A percentile compares a stretch with the other conserved stretches of the same genome.
Conservation (phyloP, 2,888 invertebrate species). For the Leptodirus hochenwartii region DNA sequence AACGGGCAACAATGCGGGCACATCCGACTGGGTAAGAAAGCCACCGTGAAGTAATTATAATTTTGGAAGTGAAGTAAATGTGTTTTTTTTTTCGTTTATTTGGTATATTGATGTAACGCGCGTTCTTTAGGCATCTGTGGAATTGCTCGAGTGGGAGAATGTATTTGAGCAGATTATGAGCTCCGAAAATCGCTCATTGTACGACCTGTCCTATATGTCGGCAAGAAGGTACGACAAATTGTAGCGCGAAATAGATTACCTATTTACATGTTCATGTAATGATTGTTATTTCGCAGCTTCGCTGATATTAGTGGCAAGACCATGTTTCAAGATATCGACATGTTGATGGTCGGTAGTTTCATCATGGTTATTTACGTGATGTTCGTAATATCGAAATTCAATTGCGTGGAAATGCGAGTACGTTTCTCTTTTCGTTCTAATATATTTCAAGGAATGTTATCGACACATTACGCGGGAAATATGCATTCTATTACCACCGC, state of each 20-base stretch:
- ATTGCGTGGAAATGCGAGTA: constrained; percentile 55
- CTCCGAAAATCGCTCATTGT: no score
- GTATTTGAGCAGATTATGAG: constrained; percentile 32
- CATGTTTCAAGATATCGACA: constrained; percentile 55
- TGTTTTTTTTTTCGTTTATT: not conserved
- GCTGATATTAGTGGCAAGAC: constrained; percentile 53
- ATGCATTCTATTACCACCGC: constrained; percentile 1
- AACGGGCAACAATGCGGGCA: constrained; percentile 52
- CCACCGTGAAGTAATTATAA: not conserved
- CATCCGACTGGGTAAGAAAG: constrained; percentile 48
- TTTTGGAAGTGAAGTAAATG: not conserved
- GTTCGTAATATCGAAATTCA: constrained; percentile 52
- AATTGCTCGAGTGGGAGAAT: constrained; percentile 41
- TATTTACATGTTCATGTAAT: not conserved
- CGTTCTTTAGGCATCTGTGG: constrained; percentile 28
- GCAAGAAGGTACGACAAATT: constrained; percentile 43
- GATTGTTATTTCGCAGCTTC: constrained; percentile 31
- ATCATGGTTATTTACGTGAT: constrained; percentile 60
- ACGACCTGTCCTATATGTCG: constrained; percentile 36
- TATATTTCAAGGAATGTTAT: not conserved
- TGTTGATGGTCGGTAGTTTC: constrained; percentile 44
- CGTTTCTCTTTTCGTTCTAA: constrained; percentile 14
- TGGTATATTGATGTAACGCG: not conserved
- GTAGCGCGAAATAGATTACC: no score
- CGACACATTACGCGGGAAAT: constrained; percentile 2